Conservation (phyloP, 1,140 invertebrate species). For the Heterodera schachtii region DNA sequence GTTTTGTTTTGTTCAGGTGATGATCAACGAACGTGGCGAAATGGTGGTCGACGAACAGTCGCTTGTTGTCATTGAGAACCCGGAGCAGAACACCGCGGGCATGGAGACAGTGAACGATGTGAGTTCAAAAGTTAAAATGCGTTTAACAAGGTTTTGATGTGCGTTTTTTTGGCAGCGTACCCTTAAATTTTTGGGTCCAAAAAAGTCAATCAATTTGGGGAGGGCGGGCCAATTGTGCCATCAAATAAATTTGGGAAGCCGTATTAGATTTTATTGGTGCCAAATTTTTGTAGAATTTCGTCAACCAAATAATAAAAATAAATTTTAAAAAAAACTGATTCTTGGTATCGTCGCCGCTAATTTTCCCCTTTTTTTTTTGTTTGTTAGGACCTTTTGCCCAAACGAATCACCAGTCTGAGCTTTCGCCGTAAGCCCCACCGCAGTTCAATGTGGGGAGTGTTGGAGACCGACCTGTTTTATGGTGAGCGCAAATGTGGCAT, state of each 20-base stretch:
- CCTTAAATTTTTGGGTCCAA: too few relatives aligned
- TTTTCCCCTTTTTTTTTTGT: background rate
- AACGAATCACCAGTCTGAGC: constrained; percentile 45
- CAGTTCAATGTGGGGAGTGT: constrained; percentile 31
- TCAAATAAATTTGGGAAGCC: too few relatives aligned
- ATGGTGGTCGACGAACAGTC: constrained; percentile 50
- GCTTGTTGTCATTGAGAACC: constrained; percentile 43
- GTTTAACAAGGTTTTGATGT: background rate
- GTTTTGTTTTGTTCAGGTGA: constrained; percentile 35
- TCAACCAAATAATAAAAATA: too few relatives aligned
- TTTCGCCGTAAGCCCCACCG: constrained; percentile 42
- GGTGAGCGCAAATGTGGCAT: background rate
- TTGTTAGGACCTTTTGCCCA: constrained; percentile 49
- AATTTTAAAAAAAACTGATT: background rate
- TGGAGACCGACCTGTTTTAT: constrained; percentile 53
- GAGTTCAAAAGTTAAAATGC: constrained; percentile 11
- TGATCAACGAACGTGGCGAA: constrained; percentile 48
- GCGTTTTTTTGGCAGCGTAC: background rate
- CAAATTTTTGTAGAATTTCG: too few relatives aligned
- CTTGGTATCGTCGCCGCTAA: too few relatives aligned
- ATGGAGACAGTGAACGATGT: constrained; percentile 52
- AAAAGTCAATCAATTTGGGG: too few relatives aligned
- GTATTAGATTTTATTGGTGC: background rate
- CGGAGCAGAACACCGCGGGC: constrained; percentile 35
- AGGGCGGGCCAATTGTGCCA: too few relatives aligned